Conservation (phyloP, 2,888 invertebrate genomes). For the Palloptera scutellata region DNA sequence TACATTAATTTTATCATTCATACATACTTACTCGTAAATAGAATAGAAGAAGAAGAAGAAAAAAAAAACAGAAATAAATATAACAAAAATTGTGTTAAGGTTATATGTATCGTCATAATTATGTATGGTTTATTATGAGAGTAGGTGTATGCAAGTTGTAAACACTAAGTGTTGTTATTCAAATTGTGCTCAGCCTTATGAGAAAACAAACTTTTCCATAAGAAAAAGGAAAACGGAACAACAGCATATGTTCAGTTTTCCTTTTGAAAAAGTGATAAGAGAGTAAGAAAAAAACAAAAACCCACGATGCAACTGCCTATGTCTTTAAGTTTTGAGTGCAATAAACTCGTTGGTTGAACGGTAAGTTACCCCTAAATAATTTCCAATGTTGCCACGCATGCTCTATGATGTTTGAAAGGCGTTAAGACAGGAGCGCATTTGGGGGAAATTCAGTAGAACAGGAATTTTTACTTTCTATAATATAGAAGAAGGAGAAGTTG, state of each 20-base stretch:
- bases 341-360: conserved; percentile 9
- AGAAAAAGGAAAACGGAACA: too few relatives aligned
- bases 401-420: too few relatives aligned
- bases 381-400: too few relatives aligned
- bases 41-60: too few relatives aligned
- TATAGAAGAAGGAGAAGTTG: too few relatives aligned
- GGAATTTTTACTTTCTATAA: too few relatives aligned
- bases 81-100: not conserved
- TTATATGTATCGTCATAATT: not conserved
- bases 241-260: conserved; percentile 21
- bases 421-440: too few relatives aligned
- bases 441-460: too few relatives aligned
- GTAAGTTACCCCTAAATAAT: not conserved
- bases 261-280: not conserved
- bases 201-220: not conserved
- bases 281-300: too few relatives aligned
- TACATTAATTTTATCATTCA: conserved; percentile 3
- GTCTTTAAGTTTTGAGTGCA: conserved; percentile 1
- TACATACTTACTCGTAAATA: too few relatives aligned
- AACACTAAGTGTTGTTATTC: too few relatives aligned
- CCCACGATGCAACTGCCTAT: not conserved
- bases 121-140: not conserved
- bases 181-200: conserved; percentile 5
- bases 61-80: not conserved
- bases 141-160: conserved; percentile 7